phyloP scores from a whole-genome alignment of 2,113 vertebrate genomes.

The Leptodactylus fuscus region DNA sequence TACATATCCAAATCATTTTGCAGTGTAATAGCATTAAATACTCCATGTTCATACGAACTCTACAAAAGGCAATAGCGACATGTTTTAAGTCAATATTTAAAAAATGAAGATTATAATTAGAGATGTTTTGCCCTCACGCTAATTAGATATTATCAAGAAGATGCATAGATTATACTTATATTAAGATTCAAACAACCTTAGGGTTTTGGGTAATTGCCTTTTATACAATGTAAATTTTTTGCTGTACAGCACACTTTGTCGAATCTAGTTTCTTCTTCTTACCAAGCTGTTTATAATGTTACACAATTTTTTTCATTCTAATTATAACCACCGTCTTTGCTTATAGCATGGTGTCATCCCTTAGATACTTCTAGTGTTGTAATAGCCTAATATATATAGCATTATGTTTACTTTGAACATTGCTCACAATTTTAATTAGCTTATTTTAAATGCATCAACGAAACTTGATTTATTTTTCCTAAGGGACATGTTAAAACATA shows the following conservation, averaged over 20 bases:
- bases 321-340: constrained; percentile 12
- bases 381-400: constrained; percentile 29
- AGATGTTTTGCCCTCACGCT: constrained; percentile 27
- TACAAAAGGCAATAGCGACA: constrained; percentile 32
- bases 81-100: constrained; percentile 42
- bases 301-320: constrained; percentile 29
- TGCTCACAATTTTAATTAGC: constrained; percentile 33
- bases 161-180: constrained; percentile 34
- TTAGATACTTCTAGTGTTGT: background rate
- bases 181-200: constrained; percentile 46
- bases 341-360: background rate
- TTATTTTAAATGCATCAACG: constrained; percentile 16
- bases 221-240: constrained; percentile 41
- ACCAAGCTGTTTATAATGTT: background rate
- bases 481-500: constrained; percentile 41
- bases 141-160: constrained; percentile 44
- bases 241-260: constrained; percentile 31
- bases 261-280: constrained; percentile 5
- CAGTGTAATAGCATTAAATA: constrained; percentile 30
- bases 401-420: constrained; percentile 42
- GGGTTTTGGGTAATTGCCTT: constrained; percentile 46
- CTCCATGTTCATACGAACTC: background rate
- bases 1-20: constrained; percentile 46
- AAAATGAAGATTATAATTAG: constrained; percentile 38
- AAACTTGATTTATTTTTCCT: constrained; percentile 44